Evolutionary conservation across 2,797 vertebrate genomes (phyloP), one percentile per base, ranked within the genome.

Genomic region (Sebastes flavidus): DNA sequence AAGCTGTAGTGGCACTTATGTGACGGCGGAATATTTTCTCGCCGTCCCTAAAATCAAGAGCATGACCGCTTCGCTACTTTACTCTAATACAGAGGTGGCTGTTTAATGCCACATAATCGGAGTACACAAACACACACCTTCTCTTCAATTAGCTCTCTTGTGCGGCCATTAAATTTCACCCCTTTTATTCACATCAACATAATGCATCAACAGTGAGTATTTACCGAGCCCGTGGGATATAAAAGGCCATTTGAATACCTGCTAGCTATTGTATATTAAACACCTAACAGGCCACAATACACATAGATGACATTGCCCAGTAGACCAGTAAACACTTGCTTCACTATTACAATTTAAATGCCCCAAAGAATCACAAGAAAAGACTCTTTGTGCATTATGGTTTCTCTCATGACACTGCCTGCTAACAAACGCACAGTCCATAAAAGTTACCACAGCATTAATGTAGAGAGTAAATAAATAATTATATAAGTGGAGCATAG

Each of bases 401-500:
- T 58, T 67, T 72, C 42, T 32, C 77, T 77, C 52, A 54, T 55
- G 75, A 61, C 36, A 3, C 59, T 34, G 68, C 20, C 36, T 49
- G 63, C 30, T 73, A 87, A 85, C 88, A 88, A 88, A 87, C 25
- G 32, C 72, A 65, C 38, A 61, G 62, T 61, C 76, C 77, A 76
- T 88, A 88, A 89, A 93, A 91, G 78, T 84, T 90, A 80, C 86
- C 72, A 61, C 85, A 80, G 86, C 79, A 78, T 89, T 89, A 82
- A 91, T 78, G 89, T 83, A 69, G 83, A 77, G 87, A 81, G 88
- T 90, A 94, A 95, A 95, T 94, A 95, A 94, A 96, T 94, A 94
- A 95, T 91, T 92, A 93, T 91, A 89, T 93, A 94, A 94, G 88
- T 88, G 69, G 79, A 89, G 91, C 84, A 89, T 86, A 89, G 88